phyloP scores from a whole-genome alignment of 1,140 invertebrate genomes.

The Chrysomallon squamiferum region DNA sequence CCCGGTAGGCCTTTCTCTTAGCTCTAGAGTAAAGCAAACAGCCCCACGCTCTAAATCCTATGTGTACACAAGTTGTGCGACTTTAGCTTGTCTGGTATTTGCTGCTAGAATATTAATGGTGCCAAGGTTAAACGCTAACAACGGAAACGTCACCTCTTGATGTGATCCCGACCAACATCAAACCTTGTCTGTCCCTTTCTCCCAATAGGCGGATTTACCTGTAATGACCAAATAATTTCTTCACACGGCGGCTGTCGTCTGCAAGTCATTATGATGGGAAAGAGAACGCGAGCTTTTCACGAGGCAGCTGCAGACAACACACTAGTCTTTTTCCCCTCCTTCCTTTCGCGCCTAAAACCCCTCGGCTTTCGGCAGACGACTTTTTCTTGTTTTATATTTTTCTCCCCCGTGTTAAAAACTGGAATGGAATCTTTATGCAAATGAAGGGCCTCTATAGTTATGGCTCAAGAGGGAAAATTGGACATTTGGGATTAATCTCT shows the following conservation, averaged over 20 bases:
- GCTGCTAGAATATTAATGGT: conserved; percentile 5
- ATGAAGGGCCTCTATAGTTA: not conserved
- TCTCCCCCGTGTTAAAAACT: too few species aligned
- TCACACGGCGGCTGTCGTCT: not conserved
- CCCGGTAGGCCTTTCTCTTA: not conserved
- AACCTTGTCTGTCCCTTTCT: not conserved
- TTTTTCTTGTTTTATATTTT: too few species aligned
- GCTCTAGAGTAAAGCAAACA: not conserved
- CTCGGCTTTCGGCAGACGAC: too few species aligned
- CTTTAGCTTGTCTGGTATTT: conserved; percentile 4
- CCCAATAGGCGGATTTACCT: conserved; percentile 4
- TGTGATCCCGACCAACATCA: conserved; percentile 1
- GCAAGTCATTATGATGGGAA: conserved; percentile 3
- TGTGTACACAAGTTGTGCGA: not conserved
- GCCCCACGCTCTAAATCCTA: not conserved
- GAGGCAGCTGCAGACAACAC: too few species aligned
- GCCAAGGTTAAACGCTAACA: conserved; percentile 7
- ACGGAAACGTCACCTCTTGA: not conserved
- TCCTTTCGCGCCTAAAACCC: too few species aligned
- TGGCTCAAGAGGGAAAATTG: conserved; percentile 5
- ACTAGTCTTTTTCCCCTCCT: too few species aligned
- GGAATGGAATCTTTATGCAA: conserved; percentile 8
- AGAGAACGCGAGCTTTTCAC: too few species aligned
- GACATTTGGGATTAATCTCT: conserved; percentile 6
- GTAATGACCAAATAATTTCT: conserved; percentile 8